Conservation (phyloP, 2,797 vertebrate genomes). For the Threskiornis aethiopicus region DNA sequence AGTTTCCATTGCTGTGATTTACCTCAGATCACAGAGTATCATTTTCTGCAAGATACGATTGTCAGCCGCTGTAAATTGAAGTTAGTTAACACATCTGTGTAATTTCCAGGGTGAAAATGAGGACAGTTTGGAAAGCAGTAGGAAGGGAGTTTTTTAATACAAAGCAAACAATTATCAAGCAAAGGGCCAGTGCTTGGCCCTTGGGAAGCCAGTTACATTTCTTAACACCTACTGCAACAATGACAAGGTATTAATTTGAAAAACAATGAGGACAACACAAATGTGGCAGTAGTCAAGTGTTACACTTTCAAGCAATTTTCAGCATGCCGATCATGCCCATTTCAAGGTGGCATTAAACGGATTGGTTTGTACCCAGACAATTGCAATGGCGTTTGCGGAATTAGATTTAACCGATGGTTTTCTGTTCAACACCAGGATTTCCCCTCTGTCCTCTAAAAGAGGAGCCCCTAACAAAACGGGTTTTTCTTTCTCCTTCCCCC, state of each 20-base stretch:
- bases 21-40: constrained; percentile 84
- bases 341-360: constrained; percentile 64
- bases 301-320: constrained; percentile 82
- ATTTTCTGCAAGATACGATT: constrained; percentile 79
- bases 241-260: constrained; percentile 94
- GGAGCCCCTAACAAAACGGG: not conserved
- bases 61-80: constrained; percentile 84
- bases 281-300: constrained; percentile 84
- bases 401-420: not conserved
- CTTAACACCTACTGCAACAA: constrained; percentile 85
- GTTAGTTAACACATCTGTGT: constrained; percentile 90
- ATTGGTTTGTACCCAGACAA: constrained; percentile 49
- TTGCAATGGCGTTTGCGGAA: constrained; percentile 22
- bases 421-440: not conserved
- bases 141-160: constrained; percentile 81
- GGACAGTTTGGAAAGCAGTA: constrained; percentile 81
- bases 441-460: not conserved
- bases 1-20: constrained; percentile 81
- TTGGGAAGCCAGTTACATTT: constrained; percentile 79
- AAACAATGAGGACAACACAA: constrained; percentile 81
- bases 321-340: constrained; percentile 61
- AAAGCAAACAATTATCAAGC: constrained; percentile 91
- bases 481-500: not conserved
- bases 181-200: constrained; percentile 83
- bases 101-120: constrained; percentile 91